Percentiles rank a stretch among this genome's conserved stretches.
Evolutionary conservation across 2,113 vertebrate species (phyloP).

Genomic region (Chascanopsetta lugubris): DNA sequence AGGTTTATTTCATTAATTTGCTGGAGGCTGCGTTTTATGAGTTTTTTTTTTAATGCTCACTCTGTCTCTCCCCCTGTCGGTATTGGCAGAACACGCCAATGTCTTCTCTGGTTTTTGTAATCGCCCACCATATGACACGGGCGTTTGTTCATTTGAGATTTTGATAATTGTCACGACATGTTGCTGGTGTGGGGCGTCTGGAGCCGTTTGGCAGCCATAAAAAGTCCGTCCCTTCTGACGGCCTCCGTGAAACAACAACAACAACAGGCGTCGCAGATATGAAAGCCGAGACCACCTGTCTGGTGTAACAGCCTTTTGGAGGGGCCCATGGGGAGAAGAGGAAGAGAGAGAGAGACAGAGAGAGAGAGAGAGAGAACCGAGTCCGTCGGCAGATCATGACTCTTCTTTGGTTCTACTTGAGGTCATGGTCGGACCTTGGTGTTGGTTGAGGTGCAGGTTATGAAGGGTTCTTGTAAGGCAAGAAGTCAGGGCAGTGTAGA

Average conservation of each 20-base stretch:
- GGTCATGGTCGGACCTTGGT: background rate
- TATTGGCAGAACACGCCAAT: constrained; percentile 10
- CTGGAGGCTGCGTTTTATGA: background rate
- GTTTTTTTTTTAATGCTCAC: background rate
- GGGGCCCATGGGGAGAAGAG: constrained; percentile 1
- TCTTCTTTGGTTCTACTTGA: background rate
- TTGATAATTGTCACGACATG: constrained; percentile 33
- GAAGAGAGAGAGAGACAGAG: background rate
- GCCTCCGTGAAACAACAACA: constrained; percentile 33
- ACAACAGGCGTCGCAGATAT: constrained; percentile 38
- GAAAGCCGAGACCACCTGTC: constrained; percentile 49
- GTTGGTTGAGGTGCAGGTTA: background rate
- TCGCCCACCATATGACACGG: constrained; percentile 15
- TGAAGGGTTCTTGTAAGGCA: no score
- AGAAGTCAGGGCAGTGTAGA: no score
- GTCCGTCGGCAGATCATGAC: no score
- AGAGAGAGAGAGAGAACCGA: background rate
- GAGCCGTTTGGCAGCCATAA: constrained; percentile 34
- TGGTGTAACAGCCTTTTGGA: constrained; percentile 29
- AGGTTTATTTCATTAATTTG: background rate
- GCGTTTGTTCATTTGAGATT: constrained; percentile 42
- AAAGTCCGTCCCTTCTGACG: constrained; percentile 30
- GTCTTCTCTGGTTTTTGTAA: constrained; percentile 20
- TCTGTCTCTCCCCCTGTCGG: constrained; percentile 1
- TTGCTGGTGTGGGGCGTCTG: constrained; percentile 18